A percentile compares a stretch with the other conserved stretches of the same genome.
phyloP scores from a whole-genome alignment of 2,888 invertebrate species.

The Mythimna lalbum region DNA sequence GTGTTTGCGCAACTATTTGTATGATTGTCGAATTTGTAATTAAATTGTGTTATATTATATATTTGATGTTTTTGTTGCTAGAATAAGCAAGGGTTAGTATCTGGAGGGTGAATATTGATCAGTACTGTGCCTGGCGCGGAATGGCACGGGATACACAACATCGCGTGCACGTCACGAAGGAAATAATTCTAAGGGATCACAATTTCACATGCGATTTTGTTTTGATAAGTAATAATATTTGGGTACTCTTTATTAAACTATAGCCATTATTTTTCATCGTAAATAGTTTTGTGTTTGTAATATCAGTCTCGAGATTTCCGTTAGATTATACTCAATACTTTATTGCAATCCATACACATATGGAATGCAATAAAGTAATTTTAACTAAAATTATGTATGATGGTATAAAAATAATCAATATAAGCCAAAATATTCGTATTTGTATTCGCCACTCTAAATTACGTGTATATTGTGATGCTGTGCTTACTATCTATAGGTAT shows the following conservation, averaged over 20 bases:
- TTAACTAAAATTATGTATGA: too few relatives aligned
- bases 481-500: constrained; percentile 24
- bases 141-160: constrained; percentile 57
- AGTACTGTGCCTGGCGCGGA: constrained; percentile 63
- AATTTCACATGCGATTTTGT: constrained; percentile 42
- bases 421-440: constrained; percentile 12
- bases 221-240: constrained; percentile 11
- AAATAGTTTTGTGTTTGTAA: constrained; percentile 12
- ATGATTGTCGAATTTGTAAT: constrained; percentile 67
- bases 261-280: neutral
- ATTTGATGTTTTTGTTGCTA: constrained; percentile 55
- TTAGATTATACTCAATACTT: too few relatives aligned
- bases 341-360: too few relatives aligned
- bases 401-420: too few relatives aligned
- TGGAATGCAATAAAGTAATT: too few relatives aligned
- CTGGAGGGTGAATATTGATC: constrained; percentile 69
- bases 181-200: constrained; percentile 20
- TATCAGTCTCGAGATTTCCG: neutral
- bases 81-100: constrained; percentile 19
- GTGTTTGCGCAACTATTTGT: constrained; percentile 59
- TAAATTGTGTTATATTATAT: constrained; percentile 67
- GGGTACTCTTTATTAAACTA: neutral
- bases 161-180: constrained; percentile 49
- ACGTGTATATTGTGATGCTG: constrained; percentile 11
- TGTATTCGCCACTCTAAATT: constrained; percentile 10